phyloP scores from a whole-genome alignment of 2,797 vertebrate species.

The Sebastes itinus region DNA sequence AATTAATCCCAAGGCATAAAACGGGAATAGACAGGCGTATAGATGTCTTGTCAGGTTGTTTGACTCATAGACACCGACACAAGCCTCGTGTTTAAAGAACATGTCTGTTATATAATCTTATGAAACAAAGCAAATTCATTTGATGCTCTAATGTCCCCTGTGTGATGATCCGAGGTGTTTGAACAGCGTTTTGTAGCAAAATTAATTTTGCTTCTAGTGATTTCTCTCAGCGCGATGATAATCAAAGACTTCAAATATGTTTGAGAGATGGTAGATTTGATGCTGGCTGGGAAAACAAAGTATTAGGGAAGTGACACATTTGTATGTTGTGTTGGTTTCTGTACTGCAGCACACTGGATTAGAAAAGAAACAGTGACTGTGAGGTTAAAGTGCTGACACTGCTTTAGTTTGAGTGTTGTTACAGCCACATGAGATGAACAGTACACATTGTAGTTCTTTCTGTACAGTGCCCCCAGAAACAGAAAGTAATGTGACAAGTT shows the following conservation, averaged over 20 bases:
- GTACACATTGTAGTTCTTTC: background rate
- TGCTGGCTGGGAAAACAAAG: background rate
- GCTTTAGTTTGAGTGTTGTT: background rate
- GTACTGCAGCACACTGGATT: background rate
- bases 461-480: background rate
- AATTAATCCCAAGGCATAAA: constrained; percentile 18
- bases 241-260: constrained; percentile 1
- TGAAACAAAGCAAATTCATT: background rate
- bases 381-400: background rate
- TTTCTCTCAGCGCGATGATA: background rate
- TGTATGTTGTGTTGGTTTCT: background rate
- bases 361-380: background rate
- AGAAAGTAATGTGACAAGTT: background rate
- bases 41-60: background rate
- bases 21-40: background rate
- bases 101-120: constrained; percentile 8
- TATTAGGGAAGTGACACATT: background rate
- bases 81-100: background rate
- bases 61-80: background rate
- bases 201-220: constrained; percentile 1
- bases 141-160: background rate
- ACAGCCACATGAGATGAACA: background rate
- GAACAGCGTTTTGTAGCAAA: constrained; percentile 9
- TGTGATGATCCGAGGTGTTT: constrained; percentile 16
- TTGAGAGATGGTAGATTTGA: background rate